These are phyloP conservation scores for Okapia johnstoni DNA, from an alignment of 2,113 vertebrate genomes.

Conservation along the genomic window DNA sequence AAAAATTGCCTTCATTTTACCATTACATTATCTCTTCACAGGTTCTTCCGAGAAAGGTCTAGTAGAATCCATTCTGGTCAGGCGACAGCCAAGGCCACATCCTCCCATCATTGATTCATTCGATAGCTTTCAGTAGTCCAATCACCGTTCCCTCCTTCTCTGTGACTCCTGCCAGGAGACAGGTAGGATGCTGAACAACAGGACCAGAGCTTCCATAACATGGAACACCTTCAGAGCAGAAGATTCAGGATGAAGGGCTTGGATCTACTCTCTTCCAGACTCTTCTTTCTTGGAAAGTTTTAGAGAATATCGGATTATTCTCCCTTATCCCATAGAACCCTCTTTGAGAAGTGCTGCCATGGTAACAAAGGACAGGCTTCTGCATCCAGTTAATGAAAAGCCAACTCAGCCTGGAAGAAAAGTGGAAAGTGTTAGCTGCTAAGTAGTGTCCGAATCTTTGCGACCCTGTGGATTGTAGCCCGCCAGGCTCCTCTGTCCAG, in stretches of 20 bases:
- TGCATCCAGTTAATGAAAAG: neutral
- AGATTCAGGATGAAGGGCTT: neutral
- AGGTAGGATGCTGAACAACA: neutral
- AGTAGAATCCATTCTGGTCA: neutral
- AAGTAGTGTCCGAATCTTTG: neutral
- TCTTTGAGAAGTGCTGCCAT: neutral
- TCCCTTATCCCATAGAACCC: neutral
- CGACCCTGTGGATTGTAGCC: neutral
- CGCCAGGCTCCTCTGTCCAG: neutral
- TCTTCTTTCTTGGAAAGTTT: neutral
- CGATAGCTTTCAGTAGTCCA: neutral
- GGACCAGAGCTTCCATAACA: neutral
- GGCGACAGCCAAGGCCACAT: neutral
- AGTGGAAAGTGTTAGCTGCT: neutral
- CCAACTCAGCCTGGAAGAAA: neutral
- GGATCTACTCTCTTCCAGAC: neutral
- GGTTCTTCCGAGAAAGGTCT: neutral
- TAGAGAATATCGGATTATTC: neutral
- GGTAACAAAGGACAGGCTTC: neutral
- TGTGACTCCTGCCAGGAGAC: fast-evolving
- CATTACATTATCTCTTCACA: fast-evolving
- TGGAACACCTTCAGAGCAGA: neutral
- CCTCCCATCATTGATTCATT: neutral
- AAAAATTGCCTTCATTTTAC: fast-evolving
- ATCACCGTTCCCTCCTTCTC: neutral